Evolutionary conservation across 2,888 invertebrate genomes (phyloP).

Genomic region (Abrostola tripartita): DNA sequence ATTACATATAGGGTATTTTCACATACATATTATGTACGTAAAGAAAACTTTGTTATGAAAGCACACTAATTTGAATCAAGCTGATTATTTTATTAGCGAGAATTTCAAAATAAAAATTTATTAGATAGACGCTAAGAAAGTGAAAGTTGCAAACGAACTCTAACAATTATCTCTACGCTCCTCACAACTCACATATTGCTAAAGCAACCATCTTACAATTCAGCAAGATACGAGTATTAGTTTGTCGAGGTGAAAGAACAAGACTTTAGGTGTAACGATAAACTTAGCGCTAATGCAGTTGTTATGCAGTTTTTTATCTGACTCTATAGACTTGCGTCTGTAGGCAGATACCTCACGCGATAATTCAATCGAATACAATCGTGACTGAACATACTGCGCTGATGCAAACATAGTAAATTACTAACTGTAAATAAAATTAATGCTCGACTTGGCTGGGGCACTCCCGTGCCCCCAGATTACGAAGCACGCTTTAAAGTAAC

Average conservation of each 20-base stretch:
- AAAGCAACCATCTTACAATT: slow-evolving; percentile 57
- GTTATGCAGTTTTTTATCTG: slow-evolving; percentile 27
- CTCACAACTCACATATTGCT: slow-evolving; percentile 59
- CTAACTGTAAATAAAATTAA: slow-evolving; percentile 5
- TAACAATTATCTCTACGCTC: slow-evolving; percentile 56
- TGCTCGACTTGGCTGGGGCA: too few relatives aligned
- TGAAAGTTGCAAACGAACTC: slow-evolving; percentile 63
- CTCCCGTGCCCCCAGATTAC: too few relatives aligned
- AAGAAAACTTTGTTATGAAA: slow-evolving; percentile 46
- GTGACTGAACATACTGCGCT: slow-evolving; percentile 22
- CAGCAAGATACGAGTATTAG: slow-evolving; percentile 65
- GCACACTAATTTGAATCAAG: slow-evolving; percentile 50
- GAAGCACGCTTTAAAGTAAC: slow-evolving; percentile 16
- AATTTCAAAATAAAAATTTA: slow-evolving; percentile 43
- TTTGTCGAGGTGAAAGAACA: slow-evolving; percentile 50
- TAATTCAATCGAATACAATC: slow-evolving; percentile 25
- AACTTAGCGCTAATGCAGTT: slow-evolving; percentile 42
- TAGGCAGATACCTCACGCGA: slow-evolving; percentile 30
- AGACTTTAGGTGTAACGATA: slow-evolving; percentile 31
- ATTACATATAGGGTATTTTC: slow-evolving; percentile 44
- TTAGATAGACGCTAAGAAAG: slow-evolving; percentile 44
- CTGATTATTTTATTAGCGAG: slow-evolving; percentile 46
- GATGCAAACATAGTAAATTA: slow-evolving; percentile 22
- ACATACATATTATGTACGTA: slow-evolving; percentile 27
- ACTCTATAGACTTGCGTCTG: slow-evolving; percentile 27